Evolutionary conservation across 2,113 vertebrate species (phyloP), one percentile per base, ranked within the genome.

Genomic region (Galeopterus variegatus): DNA sequence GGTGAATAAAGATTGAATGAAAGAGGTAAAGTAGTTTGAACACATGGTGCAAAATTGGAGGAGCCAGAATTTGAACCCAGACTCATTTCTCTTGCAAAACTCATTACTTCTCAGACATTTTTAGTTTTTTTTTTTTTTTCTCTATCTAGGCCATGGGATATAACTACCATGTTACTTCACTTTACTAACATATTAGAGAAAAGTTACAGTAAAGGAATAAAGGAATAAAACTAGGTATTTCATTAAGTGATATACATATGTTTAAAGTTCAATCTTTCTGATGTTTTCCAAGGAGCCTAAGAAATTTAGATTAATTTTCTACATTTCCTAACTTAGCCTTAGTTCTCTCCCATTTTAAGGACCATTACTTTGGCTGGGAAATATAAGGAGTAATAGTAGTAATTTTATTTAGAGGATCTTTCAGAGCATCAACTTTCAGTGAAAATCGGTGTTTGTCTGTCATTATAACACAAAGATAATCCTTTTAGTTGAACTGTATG

Each of bases 361-460:
- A 12, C 15, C 60, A 50, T 72, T 87, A 88, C 36, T 85, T 93
- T 83, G 67, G 19, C 80, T 88, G 45, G 45, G 23, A n/a, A 81
- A 48, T 88, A 89, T 48, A 82, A 95, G 18, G 86, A 82, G 69
- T 81, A 69, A 33, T 48, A 93, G 28, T 82, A 88, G 73, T 93
- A 12, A 76, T 96, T 97, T 92, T 84, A 92, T 94, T 93, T 88
- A 88, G 62, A 93, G 28, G 28, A 50, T 48, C 70, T 65, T 88
- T 33, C 14, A 3, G 69, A 85, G 48, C 62, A 79, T 76, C n/a
- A 92, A 3, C 54, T 93, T 73, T 95, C 91, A 64, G 24, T 81
- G n/a, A 31, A 94, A 86, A 60, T 81, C 33, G 41, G 58, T 95
- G 21, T 91, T 91, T 96, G 80, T 89, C 64, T 96, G 80, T 89